Conservation (phyloP, 2,113 vertebrate species). For the Oncorhynchus gorbuscha region DNA sequence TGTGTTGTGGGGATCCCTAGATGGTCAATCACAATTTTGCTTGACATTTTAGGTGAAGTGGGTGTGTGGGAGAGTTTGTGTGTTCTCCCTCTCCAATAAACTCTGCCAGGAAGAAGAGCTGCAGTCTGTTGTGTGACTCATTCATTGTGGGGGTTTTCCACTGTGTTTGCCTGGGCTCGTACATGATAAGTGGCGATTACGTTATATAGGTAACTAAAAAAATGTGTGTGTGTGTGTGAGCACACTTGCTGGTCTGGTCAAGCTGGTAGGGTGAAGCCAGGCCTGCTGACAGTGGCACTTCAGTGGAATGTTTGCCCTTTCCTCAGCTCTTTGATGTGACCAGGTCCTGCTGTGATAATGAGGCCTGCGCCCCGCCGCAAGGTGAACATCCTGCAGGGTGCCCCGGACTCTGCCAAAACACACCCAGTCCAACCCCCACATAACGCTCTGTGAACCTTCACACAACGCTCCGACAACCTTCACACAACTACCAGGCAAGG, state of each 20-base stretch:
- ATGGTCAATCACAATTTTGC: too few species aligned
- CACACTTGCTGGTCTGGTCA: slow-evolving; percentile 25
- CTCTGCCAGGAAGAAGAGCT: too few species aligned
- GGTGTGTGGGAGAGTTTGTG: too few species aligned
- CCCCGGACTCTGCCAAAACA: slow-evolving; percentile 63
- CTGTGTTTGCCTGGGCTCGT: too few species aligned
- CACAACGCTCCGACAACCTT: background rate
- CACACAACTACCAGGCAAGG: slow-evolving; percentile 9
- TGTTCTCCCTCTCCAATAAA: too few species aligned
- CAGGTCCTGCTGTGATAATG: slow-evolving; percentile 76
- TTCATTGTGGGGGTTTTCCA: too few species aligned
- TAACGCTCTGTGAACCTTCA: slow-evolving; percentile 1
- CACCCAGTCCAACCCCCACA: slow-evolving; percentile 43
- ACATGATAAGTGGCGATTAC: too few species aligned
- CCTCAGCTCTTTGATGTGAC: slow-evolving; percentile 79
- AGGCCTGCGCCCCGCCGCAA: slow-evolving; percentile 70
- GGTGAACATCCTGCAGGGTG: slow-evolving; percentile 71
- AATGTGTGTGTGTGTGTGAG: slow-evolving; percentile 6
- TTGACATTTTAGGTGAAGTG: too few species aligned
- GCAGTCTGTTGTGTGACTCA: too few species aligned
- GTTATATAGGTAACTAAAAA: too few species aligned
- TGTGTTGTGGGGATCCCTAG: too few species aligned
- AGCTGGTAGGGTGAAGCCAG: slow-evolving; percentile 19
- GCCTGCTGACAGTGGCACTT: slow-evolving; percentile 74
- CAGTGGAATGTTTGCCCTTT: slow-evolving; percentile 82